Evolutionary conservation across 30 jellyfish, hydroid and myxozoan genomes (phyloP), one percentile per base, ranked within the genome.

Genomic region (Hydra vulgaris): DNA sequence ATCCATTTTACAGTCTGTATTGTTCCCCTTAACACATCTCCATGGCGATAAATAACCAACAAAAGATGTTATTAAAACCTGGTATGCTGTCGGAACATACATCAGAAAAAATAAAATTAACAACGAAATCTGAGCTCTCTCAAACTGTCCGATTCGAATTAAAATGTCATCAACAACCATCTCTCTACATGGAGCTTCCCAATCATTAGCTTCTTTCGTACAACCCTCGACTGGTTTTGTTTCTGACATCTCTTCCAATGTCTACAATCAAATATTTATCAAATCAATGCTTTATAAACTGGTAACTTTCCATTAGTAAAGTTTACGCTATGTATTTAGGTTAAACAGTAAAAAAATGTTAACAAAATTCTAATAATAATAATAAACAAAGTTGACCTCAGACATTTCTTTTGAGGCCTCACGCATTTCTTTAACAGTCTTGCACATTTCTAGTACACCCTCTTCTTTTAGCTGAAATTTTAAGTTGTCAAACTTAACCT

Each of bases 11-110:
- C 94, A 84, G 25, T 76, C 94, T 7, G 77, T 70, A 53, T 22
- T 66, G 61, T 40, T 40, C 53, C 70, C 81, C 40, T 71, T 72
- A 7, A 82, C 72, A 80, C 94, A 84, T 54, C 70, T 26, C 94
- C 94, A 84, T 20, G 83, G 67, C 1, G 94, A 89, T 76, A 26
- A 71, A 25, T 69, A 61, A 0, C 94, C 94, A 79, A 71, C 83
- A 54, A 84, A 84, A 18, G 89, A 25, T 61, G 73, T 72, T 21
- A 84, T 78, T 67, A 84, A 84, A 26, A 83, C 77, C 77, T 84
- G 94, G 26, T 84, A 76, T 52, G 94, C 79, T 12, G 82, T 25
- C 21, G 94, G 94, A 7, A 84, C 66, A 8, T 76, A 76, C 17
- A 77, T 18, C 26, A 84, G 12, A 78, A 83, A 84, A 24, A 84